Percentiles rank a stretch among this genome's conserved stretches.
These are phyloP conservation scores for Pandemis corylana DNA, from an alignment of 2,888 invertebrate species.

Conservation along the genomic window DNA sequence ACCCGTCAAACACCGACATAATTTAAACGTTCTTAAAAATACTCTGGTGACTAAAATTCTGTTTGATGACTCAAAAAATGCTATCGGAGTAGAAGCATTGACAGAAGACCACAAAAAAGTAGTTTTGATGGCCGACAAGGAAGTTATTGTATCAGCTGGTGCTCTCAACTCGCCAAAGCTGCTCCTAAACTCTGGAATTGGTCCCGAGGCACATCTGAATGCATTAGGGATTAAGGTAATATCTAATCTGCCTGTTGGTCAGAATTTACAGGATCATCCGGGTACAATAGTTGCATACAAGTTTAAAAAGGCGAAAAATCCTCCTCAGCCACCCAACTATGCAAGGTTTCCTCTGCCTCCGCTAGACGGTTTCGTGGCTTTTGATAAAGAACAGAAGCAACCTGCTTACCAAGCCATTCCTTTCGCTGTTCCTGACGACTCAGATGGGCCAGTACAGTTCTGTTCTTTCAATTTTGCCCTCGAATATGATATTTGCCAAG, in stretches of 20 bases:
- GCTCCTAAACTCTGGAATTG: constrained; percentile 71
- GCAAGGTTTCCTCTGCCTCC: constrained; percentile 55
- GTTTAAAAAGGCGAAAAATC: constrained; percentile 37
- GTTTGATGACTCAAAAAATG: constrained; percentile 32
- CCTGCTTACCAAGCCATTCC: constrained; percentile 63
- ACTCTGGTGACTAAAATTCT: constrained; percentile 39
- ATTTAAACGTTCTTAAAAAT: constrained; percentile 40
- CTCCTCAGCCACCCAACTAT: constrained; percentile 59
- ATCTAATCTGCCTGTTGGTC: constrained; percentile 66
- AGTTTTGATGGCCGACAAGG: constrained; percentile 56
- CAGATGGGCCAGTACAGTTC: constrained; percentile 40
- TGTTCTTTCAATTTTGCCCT: constrained; percentile 49
- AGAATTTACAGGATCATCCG: constrained; percentile 72
- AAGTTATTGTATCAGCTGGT: constrained; percentile 72
- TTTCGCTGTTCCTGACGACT: constrained; percentile 46
- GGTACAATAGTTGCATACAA: constrained; percentile 10
- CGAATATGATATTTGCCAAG: constrained; percentile 50
- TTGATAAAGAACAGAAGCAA: constrained; percentile 81
- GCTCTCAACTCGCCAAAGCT: constrained; percentile 68
- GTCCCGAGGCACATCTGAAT: constrained; percentile 59
- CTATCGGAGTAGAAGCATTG: constrained; percentile 30
- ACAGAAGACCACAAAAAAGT: constrained; percentile 11
- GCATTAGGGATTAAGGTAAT: constrained; percentile 57
- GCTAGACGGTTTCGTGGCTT: constrained; percentile 72
- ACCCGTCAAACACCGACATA: constrained; percentile 32